Evolutionary conservation across 2,797 vertebrate genomes (phyloP).

Genomic region (Channa striata): DNA sequence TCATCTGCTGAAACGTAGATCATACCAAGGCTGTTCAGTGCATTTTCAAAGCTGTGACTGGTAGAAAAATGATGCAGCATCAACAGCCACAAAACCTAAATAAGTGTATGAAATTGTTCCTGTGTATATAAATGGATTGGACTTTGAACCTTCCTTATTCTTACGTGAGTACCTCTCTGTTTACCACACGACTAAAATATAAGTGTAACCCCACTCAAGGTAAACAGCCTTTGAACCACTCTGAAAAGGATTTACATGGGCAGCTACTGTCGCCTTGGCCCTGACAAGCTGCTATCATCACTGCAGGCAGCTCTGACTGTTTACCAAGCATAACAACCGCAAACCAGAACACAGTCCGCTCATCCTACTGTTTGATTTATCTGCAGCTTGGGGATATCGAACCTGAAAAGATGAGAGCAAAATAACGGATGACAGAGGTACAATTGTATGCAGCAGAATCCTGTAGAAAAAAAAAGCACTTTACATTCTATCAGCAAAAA

Average conservation of each 20-base stretch:
- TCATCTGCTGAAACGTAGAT: no score
- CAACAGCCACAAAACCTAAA: no score
- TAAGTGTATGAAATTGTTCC: no score
- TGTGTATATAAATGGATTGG: no score
- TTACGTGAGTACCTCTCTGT: no score
- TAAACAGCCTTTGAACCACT: conserved; percentile 21
- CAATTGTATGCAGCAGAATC: conserved; percentile 5
- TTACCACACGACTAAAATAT: no score
- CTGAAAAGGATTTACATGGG: conserved; percentile 23
- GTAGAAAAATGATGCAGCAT: no score
- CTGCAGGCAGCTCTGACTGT: conserved; percentile 36
- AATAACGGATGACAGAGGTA: conserved; percentile 20
- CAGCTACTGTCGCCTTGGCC: conserved; percentile 15
- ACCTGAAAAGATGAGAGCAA: conserved; percentile 36
- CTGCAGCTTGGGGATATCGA: conserved; percentile 10
- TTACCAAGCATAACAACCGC: conserved; percentile 48
- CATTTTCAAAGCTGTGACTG: no score
- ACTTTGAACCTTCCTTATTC: no score
- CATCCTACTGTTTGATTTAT: conserved; percentile 28
- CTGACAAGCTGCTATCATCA: conserved; percentile 40
- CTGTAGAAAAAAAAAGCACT: not conserved
- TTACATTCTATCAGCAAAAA: conserved; percentile 9
- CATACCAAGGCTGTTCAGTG: no score
- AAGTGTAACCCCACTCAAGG: not conserved
- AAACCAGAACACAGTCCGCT: conserved; percentile 32